These are phyloP conservation scores for Characodon lateralis DNA, from an alignment of 2,797 vertebrate genomes.

Conservation along the genomic window DNA sequence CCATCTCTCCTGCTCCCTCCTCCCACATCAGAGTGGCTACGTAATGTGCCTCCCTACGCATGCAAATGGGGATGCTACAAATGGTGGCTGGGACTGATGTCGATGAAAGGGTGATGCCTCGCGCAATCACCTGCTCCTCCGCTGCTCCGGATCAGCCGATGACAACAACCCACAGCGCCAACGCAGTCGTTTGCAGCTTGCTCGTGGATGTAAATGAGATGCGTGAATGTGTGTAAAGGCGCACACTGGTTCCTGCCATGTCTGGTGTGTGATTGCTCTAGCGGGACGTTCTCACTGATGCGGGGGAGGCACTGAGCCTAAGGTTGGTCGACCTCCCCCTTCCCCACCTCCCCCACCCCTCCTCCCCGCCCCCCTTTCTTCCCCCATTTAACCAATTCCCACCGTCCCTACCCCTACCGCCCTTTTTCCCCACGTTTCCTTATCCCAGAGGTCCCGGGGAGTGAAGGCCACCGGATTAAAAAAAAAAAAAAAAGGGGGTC, in stretches of 20 bases:
- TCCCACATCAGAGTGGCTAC: constrained; percentile 81
- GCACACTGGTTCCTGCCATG: constrained; percentile 80
- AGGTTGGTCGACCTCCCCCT: constrained; percentile 83
- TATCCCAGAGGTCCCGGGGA: constrained; percentile 57
- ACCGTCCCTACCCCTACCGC: not conserved
- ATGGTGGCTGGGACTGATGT: constrained; percentile 86
- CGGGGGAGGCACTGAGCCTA: constrained; percentile 84
- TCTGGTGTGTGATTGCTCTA: constrained; percentile 83
- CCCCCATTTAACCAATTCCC: constrained; percentile 20
- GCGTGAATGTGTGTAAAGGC: constrained; percentile 77
- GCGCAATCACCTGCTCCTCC: constrained; percentile 83
- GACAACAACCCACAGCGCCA: constrained; percentile 64
- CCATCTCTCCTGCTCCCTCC: constrained; percentile 78
- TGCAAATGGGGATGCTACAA: constrained; percentile 92
- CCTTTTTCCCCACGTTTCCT: constrained; percentile 18
- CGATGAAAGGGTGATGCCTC: constrained; percentile 97
- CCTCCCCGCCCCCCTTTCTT: not conserved
- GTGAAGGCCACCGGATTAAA: constrained; percentile 64
- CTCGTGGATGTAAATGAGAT: constrained; percentile 75
- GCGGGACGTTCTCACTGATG: constrained; percentile 84
- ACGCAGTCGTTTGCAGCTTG: constrained; percentile 65
- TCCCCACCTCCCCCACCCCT: constrained; percentile 5
- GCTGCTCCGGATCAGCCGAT: constrained; percentile 75
- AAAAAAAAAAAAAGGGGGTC: constrained; percentile 53
- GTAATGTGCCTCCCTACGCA: constrained; percentile 89